phyloP scores from a whole-genome alignment of 2,888 invertebrate species.

The Tholera decimalis region DNA sequence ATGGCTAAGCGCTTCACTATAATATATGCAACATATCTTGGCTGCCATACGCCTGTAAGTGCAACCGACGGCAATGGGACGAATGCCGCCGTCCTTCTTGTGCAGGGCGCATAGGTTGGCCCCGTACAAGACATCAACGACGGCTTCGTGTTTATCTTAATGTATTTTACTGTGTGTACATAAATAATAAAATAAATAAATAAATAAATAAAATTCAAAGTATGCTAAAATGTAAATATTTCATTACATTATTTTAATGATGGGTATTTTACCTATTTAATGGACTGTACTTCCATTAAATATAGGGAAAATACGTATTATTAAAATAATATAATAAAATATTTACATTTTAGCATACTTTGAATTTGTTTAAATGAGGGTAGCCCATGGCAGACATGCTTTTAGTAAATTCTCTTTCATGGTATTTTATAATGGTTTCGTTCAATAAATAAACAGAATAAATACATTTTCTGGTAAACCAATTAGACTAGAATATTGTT shows the following conservation, averaged over 20 bases:
- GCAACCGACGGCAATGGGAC: too few species aligned
- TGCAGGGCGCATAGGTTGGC: too few species aligned
- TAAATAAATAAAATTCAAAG: background rate
- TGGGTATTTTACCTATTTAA: background rate
- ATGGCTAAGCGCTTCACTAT: too few species aligned
- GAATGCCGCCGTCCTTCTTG: too few species aligned
- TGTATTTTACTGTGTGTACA: too few species aligned
- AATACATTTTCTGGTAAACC: background rate
- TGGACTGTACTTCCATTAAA: too few species aligned
- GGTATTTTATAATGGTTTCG: background rate
- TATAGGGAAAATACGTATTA: background rate
- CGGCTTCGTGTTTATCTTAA: too few species aligned
- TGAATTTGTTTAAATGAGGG: background rate
- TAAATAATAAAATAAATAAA: too few species aligned
- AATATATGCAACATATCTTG: too few species aligned
- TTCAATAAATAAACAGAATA: background rate
- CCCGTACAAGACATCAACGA: too few species aligned
- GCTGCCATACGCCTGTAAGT: too few species aligned
- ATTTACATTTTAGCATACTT: background rate
- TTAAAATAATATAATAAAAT: slow-evolving; percentile 1
- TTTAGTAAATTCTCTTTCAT: slow-evolving; percentile 23
- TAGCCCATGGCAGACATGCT: background rate
- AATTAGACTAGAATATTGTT: background rate
- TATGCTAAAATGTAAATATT: background rate
- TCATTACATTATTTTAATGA: background rate